Percentiles rank a stretch among this genome's conserved stretches.
Conservation (phyloP, 2,888 invertebrate species). For the Allygus modestus region DNA sequence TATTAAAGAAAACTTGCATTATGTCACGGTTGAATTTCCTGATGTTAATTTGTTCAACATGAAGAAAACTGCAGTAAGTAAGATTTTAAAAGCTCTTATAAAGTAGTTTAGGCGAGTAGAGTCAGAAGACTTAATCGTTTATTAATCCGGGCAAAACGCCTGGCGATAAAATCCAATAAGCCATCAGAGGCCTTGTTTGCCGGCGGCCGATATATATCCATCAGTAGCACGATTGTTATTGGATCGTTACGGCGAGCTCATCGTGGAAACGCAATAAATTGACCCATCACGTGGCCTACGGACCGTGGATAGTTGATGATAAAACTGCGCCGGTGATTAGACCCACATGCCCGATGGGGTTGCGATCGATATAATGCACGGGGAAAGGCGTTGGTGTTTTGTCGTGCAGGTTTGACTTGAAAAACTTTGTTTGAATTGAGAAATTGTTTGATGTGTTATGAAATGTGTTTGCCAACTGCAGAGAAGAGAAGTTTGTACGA, state of each 20-base stretch:
- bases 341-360: neutral
- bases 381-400: too few relatives aligned
- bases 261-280: slow-evolving; percentile 8
- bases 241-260: slow-evolving; percentile 14
- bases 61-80: too few relatives aligned
- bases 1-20: too few relatives aligned
- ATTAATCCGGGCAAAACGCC: neutral
- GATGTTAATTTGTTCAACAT: too few relatives aligned
- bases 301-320: slow-evolving; percentile 5
- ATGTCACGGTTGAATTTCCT: too few relatives aligned
- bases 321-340: neutral
- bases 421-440: too few relatives aligned
- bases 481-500: too few relatives aligned
- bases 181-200: neutral
- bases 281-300: neutral
- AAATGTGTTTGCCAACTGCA: too few relatives aligned
- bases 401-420: too few relatives aligned
- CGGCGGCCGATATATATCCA: slow-evolving; percentile 13
- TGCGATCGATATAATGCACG: neutral
- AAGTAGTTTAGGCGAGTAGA: too few relatives aligned
- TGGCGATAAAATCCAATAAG: neutral
- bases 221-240: slow-evolving; percentile 28
- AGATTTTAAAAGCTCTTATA: too few relatives aligned
- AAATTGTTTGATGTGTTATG: too few relatives aligned
- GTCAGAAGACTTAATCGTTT: neutral